Evolutionary conservation across 1,140 invertebrate genomes (phyloP).

Genomic region (Lysiphlebus fabarum): DNA sequence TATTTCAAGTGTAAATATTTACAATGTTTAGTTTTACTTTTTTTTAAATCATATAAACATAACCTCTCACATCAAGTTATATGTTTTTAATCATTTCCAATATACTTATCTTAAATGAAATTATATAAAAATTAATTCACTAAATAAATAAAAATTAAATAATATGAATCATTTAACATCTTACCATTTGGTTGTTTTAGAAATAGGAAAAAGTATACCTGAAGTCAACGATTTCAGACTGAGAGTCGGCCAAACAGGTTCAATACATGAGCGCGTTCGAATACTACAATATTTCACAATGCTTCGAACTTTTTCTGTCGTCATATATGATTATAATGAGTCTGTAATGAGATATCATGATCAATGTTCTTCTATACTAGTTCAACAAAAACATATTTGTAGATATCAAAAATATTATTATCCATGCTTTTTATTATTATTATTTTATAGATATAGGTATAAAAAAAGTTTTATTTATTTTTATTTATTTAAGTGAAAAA

Average conservation of each 20-base stretch:
- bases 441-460: not conserved
- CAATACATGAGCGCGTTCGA: slow-evolving; percentile 50
- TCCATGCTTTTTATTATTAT: slow-evolving; percentile 2
- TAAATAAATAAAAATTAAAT: no score
- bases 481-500: slow-evolving; percentile 54
- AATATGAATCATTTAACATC: no score
- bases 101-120: no score
- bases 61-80: slow-evolving; percentile 27
- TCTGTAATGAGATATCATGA: slow-evolving; percentile 71
- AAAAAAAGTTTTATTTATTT: slow-evolving; percentile 5
- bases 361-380: slow-evolving; percentile 70
- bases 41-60: no score
- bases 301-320: slow-evolving; percentile 52
- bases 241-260: slow-evolving; percentile 31
- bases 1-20: no score
- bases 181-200: slow-evolving; percentile 27
- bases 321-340: slow-evolving; percentile 72
- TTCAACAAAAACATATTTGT: slow-evolving; percentile 75
- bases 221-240: slow-evolving; percentile 36
- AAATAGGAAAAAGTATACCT: slow-evolving; percentile 39
- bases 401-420: slow-evolving; percentile 34
- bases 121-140: no score
- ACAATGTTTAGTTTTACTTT: no score
- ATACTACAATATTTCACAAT: slow-evolving; percentile 55
- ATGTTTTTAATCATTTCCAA: no score